phyloP scores from a whole-genome alignment of 1,140 invertebrate species.

The Drosophila melanica region DNA sequence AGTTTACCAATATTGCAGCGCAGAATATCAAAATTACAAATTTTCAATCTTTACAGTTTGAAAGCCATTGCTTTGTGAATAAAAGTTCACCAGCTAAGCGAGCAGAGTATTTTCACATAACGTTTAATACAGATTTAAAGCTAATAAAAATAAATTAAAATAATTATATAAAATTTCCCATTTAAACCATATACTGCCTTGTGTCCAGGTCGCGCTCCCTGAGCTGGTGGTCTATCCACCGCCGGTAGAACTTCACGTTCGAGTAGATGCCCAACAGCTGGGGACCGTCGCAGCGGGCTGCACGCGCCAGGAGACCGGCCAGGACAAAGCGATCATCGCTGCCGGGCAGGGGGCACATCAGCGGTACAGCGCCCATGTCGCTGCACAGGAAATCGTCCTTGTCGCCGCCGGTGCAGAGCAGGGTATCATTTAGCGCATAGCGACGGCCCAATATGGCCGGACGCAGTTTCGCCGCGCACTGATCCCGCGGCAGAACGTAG shows the following conservation, averaged over 20 bases:
- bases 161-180: neutral
- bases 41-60: no score
- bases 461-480: constrained; percentile 57
- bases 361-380: constrained; percentile 45
- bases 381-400: constrained; percentile 58
- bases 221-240: constrained; percentile 61
- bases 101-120: no score
- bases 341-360: constrained; percentile 58
- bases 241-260: constrained; percentile 51
- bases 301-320: constrained; percentile 56
- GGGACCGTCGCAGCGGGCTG: constrained; percentile 46
- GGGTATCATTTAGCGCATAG: constrained; percentile 47
- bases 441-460: constrained; percentile 51
- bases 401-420: constrained; percentile 60
- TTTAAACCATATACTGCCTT: constrained; percentile 51
- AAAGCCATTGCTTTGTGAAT: no score
- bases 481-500: constrained; percentile 53
- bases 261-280: constrained; percentile 63
- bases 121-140: no score
- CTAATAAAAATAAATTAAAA: neutral
- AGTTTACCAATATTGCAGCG: no score
- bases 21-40: no score
- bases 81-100: no score
- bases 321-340: constrained; percentile 45
- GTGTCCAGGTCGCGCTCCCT: constrained; percentile 61